These are phyloP conservation scores for Sarcophilus harrisii DNA, from an alignment of 2,797 vertebrate species.

Conservation along the genomic window DNA sequence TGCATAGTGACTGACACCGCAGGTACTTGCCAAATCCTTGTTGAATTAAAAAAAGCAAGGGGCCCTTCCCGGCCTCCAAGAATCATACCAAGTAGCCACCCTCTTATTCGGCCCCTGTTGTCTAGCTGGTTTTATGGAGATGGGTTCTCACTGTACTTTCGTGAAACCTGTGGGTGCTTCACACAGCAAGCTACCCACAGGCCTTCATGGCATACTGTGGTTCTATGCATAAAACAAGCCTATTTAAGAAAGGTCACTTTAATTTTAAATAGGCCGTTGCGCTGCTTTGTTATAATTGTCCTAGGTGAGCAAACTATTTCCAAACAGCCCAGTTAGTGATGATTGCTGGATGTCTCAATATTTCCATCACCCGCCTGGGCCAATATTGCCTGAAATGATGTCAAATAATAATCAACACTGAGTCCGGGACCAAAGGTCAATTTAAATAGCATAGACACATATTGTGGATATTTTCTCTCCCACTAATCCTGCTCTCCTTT, in stretches of 20 bases:
- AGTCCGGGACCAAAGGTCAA: not conserved
- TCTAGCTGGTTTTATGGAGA: not conserved
- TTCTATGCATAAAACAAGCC: not conserved
- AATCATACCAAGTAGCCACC: not conserved
- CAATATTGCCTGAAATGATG: not conserved
- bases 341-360: not conserved
- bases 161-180: not conserved
- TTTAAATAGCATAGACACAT: not conserved
- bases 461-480: not conserved
- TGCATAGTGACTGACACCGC: not conserved
- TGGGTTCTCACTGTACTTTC: not conserved
- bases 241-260: not conserved
- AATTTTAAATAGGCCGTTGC: not conserved
- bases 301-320: not conserved
- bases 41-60: not conserved
- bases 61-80: not conserved
- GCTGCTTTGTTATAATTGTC: not conserved
- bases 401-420: not conserved
- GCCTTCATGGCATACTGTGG: not conserved
- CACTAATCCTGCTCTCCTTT: not conserved
- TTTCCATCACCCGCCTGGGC: not conserved
- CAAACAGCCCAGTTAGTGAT: not conserved
- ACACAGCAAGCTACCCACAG: not conserved
- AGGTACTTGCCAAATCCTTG: not conserved
- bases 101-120: not conserved